A percentile compares a stretch with the other conserved stretches of the same genome.
Conservation (phyloP, 2,888 invertebrate species). For the Zygaena filipendulae region DNA sequence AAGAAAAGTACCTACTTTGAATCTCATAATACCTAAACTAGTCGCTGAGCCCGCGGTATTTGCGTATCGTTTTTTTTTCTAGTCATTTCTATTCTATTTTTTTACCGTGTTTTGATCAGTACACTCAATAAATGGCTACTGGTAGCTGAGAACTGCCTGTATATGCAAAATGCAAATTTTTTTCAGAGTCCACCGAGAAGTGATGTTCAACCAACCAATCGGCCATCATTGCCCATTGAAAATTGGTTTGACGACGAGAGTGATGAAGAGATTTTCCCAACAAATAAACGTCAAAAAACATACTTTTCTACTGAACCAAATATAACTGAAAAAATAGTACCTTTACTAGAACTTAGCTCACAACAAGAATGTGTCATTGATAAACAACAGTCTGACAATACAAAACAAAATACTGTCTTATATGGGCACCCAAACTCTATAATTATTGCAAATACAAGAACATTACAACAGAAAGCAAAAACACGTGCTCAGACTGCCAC, state of each 20-base stretch:
- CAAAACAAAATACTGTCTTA: slow-evolving; percentile 12
- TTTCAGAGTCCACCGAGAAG: slow-evolving; percentile 11
- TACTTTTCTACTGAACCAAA: slow-evolving; percentile 13
- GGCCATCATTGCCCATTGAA: slow-evolving; percentile 13
- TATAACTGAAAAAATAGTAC: slow-evolving; percentile 11
- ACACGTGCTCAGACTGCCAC: slow-evolving; percentile 11
- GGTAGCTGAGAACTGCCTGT: slow-evolving; percentile 14
- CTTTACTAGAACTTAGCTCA: slow-evolving; percentile 14
- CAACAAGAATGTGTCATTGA: slow-evolving; percentile 14
- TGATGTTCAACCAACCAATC: slow-evolving; percentile 12
- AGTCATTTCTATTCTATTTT: slow-evolving; percentile 7
- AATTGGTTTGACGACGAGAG: slow-evolving; percentile 14
- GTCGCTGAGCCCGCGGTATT: slow-evolving; percentile 9
- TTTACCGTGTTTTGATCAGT: slow-evolving; percentile 13
- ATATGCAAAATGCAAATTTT: slow-evolving; percentile 11
- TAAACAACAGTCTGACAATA: slow-evolving; percentile 14
- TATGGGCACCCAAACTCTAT: slow-evolving; percentile 12
- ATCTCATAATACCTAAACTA: slow-evolving; percentile 9
- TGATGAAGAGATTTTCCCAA: slow-evolving; percentile 18
- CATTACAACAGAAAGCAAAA: slow-evolving; percentile 13
- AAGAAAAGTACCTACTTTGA: slow-evolving; percentile 13
- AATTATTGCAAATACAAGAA: slow-evolving; percentile 13
- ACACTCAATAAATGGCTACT: slow-evolving; percentile 14
- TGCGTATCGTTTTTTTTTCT: slow-evolving; percentile 14
- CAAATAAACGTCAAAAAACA: slow-evolving; percentile 15